Evolutionary conservation across 2,888 invertebrate species (phyloP).

Genomic region (Hypomecis atomaria): DNA sequence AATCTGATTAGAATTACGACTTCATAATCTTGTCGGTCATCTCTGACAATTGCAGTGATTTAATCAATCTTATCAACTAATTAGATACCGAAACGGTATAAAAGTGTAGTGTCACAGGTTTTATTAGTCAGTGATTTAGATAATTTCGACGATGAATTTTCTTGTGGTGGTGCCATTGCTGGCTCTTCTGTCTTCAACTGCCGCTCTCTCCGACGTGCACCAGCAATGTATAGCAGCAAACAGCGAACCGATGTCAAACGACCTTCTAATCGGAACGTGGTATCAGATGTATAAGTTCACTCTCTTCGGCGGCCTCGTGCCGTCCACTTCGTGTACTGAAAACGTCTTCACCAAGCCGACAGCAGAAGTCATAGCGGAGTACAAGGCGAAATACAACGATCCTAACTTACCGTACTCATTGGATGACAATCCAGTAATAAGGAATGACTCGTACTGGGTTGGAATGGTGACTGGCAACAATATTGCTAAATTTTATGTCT

Average conservation of each 20-base stretch:
- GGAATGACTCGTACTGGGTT: neutral
- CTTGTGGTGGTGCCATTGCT: neutral
- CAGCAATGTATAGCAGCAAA: slow-evolving; percentile 24
- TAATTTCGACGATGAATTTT: neutral
- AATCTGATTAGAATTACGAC: too few relatives aligned
- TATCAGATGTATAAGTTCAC: slow-evolving; percentile 26
- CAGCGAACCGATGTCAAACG: slow-evolving; percentile 28
- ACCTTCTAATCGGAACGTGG: slow-evolving; percentile 32
- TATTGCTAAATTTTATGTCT: slow-evolving; percentile 29
- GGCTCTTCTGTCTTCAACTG: neutral
- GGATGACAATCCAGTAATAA: slow-evolving; percentile 31
- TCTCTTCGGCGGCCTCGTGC: neutral
- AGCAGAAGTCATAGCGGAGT: slow-evolving; percentile 18
- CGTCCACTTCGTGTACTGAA: slow-evolving; percentile 7
- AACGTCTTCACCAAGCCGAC: slow-evolving; percentile 19
- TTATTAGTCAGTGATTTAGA: neutral
- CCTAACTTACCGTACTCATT: slow-evolving; percentile 26
- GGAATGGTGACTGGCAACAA: slow-evolving; percentile 30
- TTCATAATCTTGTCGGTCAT: neutral
- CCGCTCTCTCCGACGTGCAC: slow-evolving; percentile 22
- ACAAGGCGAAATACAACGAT: slow-evolving; percentile 30
- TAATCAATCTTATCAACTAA: neutral
- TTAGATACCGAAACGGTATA: neutral
- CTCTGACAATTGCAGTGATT: neutral
- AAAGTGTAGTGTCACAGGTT: neutral